Evolutionary conservation across 1,140 invertebrate genomes (phyloP).

Genomic region (Drosophila nigromelanica): DNA sequence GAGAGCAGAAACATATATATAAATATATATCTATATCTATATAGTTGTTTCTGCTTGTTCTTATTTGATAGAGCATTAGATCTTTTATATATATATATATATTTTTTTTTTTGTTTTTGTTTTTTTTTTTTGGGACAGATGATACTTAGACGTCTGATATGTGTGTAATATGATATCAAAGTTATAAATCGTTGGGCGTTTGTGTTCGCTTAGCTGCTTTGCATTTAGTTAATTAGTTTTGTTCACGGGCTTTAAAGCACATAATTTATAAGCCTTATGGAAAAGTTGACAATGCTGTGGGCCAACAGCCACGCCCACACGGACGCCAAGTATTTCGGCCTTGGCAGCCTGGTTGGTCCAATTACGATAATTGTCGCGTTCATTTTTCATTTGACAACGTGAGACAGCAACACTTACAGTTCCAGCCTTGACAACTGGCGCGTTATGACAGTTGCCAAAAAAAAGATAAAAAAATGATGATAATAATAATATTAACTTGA

Average conservation of each 20-base stretch:
- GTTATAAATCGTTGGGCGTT: conserved; percentile 57
- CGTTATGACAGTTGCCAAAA: conserved; percentile 48
- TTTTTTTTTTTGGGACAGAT: conserved; percentile 19
- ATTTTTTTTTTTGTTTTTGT: not conserved
- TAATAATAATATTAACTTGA: conserved; percentile 11
- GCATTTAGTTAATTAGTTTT: conserved; percentile 73
- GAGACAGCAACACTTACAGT: conserved; percentile 53
- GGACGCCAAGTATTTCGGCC: conserved; percentile 19
- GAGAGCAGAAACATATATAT: conserved; percentile 5
- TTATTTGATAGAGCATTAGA: conserved; percentile 7
- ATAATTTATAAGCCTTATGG: conserved; percentile 45
- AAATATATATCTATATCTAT: conserved; percentile 4
- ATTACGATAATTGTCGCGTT: conserved; percentile 79
- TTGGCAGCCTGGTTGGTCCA: conserved; percentile 48
- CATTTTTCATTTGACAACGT: conserved; percentile 78
- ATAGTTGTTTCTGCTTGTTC: not conserved
- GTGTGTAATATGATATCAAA: conserved; percentile 31
- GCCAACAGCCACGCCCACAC: not conserved
- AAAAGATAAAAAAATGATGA: conserved; percentile 1
- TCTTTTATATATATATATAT: conserved; percentile 28
- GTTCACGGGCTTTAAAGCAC: conserved; percentile 44
- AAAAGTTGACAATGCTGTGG: conserved; percentile 16
- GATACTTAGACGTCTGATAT: conserved; percentile 55
- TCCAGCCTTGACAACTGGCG: conserved; percentile 61
- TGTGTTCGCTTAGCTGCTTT: conserved; percentile 20